phyloP scores from a whole-genome alignment of 2,797 vertebrate species.

The Podarcis siculus region DNA sequence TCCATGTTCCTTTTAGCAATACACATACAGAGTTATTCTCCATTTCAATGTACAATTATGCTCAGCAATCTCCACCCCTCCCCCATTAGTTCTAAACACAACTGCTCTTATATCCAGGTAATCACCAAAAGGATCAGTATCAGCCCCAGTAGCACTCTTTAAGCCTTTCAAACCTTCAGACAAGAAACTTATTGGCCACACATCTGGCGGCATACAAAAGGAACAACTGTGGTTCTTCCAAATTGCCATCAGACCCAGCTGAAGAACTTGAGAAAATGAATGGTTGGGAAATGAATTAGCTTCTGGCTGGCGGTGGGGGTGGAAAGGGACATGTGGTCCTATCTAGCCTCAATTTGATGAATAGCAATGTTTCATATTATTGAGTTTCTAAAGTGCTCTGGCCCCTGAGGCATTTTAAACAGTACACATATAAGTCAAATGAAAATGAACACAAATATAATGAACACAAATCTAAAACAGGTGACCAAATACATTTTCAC shows the following conservation, averaged over 20 bases:
- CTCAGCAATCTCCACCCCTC: too few relatives aligned
- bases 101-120: not conserved
- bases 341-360: not conserved
- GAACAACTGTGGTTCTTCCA: not conserved
- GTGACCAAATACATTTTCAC: conserved; percentile 6
- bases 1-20: too few relatives aligned
- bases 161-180: not conserved
- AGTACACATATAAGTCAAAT: conserved; percentile 3
- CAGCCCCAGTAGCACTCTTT: not conserved
- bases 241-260: not conserved
- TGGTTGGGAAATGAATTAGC: conserved; percentile 7
- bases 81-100: not conserved
- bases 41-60: too few relatives aligned
- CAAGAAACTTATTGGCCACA: not conserved
- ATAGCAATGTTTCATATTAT: conserved; percentile 8
- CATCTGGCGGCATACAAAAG: not conserved
- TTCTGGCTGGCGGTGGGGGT: not conserved
- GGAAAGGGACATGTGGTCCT: not conserved
- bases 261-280: not conserved
- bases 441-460: conserved; percentile 8
- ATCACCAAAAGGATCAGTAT: not conserved
- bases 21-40: too few relatives aligned
- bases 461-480: conserved; percentile 3
- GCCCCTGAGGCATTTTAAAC: conserved; percentile 10
- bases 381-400: not conserved